Evolutionary conservation across 2,113 vertebrate species (phyloP), one percentile per base, ranked within the genome.

Genomic region (Pardalotus punctatus): DNA sequence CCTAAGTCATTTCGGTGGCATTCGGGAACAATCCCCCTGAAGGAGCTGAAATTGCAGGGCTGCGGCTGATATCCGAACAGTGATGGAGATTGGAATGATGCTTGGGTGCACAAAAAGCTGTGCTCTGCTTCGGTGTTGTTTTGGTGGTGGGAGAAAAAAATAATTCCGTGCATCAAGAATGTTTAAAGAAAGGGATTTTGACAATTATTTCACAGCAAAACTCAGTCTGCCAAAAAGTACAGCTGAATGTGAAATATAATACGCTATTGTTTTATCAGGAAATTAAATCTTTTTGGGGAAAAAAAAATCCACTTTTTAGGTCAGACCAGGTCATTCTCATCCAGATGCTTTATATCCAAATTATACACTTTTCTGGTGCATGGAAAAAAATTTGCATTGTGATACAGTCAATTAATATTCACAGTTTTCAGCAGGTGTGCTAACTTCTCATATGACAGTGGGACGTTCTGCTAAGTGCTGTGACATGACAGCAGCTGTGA

Each of bases 321-420:
- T 90, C 51, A 3, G 53, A 81, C 38, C 53, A 53, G 31, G 35
- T 79, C 0, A 0, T 74, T 90, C 78, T 86, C 35, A 70, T 74
- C 51, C 79, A 58, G 43, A 60, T 94, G 71, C 24, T 88, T 88
- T 60, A 19, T 56, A 88, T 66, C 69, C 57, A 93, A 82, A 80
- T 79, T 33, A 57, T 40, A 53, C 6, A 47, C 8, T 76, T 79
- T 58, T 43, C 47, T 90, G 53, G 9, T 64, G 61, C 35, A 48
- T 86, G 60, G 60, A 53, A 85, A 83, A 91, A 76, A 74, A 67
- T 2, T n/a, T 72, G 51, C 53, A 42, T 60, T 78, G 28, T 78
- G 81, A 57, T 66, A 77, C 80, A 81, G 64, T 78, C 89, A 88
- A 90, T 96, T 94, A 86, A 81, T 93, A 96, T 94, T 95, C 86